Evolutionary conservation across 2,797 vertebrate genomes (phyloP), one percentile per base, ranked within the genome.

Genomic region (Bucorvus abyssinicus): DNA sequence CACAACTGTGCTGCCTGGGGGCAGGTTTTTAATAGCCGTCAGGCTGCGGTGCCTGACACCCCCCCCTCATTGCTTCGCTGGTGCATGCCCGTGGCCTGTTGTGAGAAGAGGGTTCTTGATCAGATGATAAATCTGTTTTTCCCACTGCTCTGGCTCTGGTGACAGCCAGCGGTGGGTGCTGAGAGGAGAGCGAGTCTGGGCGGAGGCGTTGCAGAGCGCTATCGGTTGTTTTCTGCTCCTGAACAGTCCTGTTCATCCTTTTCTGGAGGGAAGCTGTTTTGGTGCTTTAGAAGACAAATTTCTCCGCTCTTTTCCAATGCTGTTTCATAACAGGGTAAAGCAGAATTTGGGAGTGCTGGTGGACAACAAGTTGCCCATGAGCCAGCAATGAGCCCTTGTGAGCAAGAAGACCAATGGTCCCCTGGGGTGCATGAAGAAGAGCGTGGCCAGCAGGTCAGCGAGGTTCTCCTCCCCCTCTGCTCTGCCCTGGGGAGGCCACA

Each of bases 191-290:
- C 9, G 3, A 63, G 18, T 61, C 22, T 11, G 5, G 26, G 15
- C 38, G 30, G 1, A 30, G 27, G 19, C 0, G 0, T 14, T 27
- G 12, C 63, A 30, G 30, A 21, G 14, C 0, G 6, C 16, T 56
- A 49, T 26, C 6, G 18, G 44, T 17, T 29, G 4, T 19, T 21
- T n/a, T 36, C 24, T 13, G 40, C 42, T 63, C 27, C 29, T n/a
- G 40, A 17, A 27, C 1, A 3, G 53, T 71, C 57, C 30, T 27
- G 17, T 38, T 40, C 14, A 2, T 29, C 30, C 22, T 50, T 40
- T 32, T 14, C 14, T 13, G 47, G 22, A n/a, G 30, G 13, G n/a
- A 47, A 61, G 74, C 73, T 40, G 6, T 22, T 15, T 1, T 27
- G 44, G 7, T 52, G 67, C 52, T 87, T 55, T 23, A 26, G 76